Evolutionary conservation across 2,888 invertebrate species (phyloP).

Genomic region (Pheosia gnoma): DNA sequence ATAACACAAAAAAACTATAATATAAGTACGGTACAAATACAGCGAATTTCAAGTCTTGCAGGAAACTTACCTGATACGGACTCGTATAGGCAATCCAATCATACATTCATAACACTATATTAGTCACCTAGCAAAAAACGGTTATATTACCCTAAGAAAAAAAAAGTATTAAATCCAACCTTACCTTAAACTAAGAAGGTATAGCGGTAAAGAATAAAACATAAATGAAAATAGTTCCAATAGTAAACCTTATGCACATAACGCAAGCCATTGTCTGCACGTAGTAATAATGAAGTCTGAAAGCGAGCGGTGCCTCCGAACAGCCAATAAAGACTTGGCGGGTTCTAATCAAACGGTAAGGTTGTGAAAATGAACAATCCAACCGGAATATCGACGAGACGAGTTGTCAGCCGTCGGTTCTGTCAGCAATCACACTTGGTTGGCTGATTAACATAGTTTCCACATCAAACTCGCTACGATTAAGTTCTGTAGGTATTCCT

Average conservation of each 20-base stretch:
- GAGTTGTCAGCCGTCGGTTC: slow-evolving; percentile 36
- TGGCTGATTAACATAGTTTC: slow-evolving; percentile 53
- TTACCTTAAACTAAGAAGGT: no score
- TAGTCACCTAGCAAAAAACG: no score
- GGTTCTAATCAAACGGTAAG: slow-evolving; percentile 38
- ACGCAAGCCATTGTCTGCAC: background rate
- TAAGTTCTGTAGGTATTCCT: slow-evolving; percentile 46
- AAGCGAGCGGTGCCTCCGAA: background rate
- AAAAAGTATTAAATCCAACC: no score
- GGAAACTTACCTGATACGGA: no score
- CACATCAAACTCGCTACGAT: slow-evolving; percentile 42
- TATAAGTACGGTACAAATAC: no score
- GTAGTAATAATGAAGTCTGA: background rate
- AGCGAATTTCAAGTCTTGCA: no score
- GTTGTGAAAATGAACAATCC: slow-evolving; percentile 43
- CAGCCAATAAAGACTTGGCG: slow-evolving; percentile 5
- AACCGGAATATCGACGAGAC: slow-evolving; percentile 36
- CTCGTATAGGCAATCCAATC: no score
- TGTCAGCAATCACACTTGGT: slow-evolving; percentile 48
- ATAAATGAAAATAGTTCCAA: background rate
- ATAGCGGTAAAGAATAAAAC: background rate
- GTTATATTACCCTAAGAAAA: no score
- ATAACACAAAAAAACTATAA: no score
- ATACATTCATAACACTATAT: no score
- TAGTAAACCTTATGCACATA: background rate